A percentile compares a stretch with the other conserved stretches of the same genome.
Conservation (phyloP, 2,888 invertebrate species). For the Argyresthia albistria region DNA sequence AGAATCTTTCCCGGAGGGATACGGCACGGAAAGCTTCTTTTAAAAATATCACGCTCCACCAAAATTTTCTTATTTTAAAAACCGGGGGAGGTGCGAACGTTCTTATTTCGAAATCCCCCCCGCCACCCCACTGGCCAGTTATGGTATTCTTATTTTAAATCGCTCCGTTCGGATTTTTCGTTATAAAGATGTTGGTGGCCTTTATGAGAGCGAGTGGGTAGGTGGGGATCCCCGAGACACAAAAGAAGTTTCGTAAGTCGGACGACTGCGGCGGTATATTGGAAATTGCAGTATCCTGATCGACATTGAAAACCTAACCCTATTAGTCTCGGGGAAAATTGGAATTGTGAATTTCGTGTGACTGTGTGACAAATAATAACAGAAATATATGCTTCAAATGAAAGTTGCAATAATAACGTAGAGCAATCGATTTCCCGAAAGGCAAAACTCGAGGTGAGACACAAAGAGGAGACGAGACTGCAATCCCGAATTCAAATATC, state of each 20-base stretch:
- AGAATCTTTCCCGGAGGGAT: constrained; percentile 71
- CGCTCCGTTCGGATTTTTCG: constrained; percentile 66
- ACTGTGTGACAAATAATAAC: no score
- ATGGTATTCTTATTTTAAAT: constrained; percentile 70
- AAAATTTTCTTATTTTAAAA: constrained; percentile 70
- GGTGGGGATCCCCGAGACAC: neutral
- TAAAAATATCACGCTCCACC: constrained; percentile 72
- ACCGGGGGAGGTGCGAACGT: constrained; percentile 53
- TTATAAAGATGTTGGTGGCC: constrained; percentile 21
- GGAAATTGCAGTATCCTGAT: neutral
- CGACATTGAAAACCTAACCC: no score
- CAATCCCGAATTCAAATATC: constrained; percentile 29
- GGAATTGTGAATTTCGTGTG: neutral
- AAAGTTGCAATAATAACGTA: no score
- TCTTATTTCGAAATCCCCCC: constrained; percentile 59
- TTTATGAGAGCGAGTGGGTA: constrained; percentile 29
- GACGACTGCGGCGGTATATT: neutral
- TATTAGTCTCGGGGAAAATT: neutral
- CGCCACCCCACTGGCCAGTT: constrained; percentile 58
- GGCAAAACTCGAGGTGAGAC: no score
- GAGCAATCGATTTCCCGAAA: no score
- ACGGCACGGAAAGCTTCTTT: constrained; percentile 70
- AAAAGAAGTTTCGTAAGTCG: neutral
- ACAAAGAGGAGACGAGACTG: no score
- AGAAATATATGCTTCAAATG: no score